phyloP scores from a whole-genome alignment of 2,113 vertebrate genomes.

The Junco hyemalis region DNA sequence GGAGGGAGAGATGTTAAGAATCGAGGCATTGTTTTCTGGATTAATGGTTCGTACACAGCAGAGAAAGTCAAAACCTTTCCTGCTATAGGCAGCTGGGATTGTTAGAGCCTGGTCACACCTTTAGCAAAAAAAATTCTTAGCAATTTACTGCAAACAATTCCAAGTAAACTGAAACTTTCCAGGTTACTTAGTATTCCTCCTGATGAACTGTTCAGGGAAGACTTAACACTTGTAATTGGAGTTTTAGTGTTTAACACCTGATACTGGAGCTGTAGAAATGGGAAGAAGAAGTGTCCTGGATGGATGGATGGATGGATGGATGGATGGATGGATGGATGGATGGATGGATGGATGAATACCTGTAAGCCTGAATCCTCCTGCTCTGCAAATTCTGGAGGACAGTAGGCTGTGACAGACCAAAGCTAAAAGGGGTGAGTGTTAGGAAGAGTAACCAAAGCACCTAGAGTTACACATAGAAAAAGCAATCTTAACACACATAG shows the following conservation, averaged over 20 bases:
- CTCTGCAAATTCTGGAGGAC: neutral
- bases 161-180: neutral
- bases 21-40: constrained; percentile 37
- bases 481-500: neutral
- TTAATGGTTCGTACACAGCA: constrained; percentile 14
- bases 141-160: constrained; percentile 20
- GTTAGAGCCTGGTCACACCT: constrained; percentile 2
- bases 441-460: neutral
- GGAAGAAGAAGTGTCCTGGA: neutral
- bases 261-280: neutral
- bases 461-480: neutral
- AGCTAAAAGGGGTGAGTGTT: neutral
- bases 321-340: neutral
- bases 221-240: neutral
- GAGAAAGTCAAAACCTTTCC: constrained; percentile 41
- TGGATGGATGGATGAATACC: neutral
- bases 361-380: neutral
- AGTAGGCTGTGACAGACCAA: neutral
- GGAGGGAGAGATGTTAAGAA: constrained; percentile 33
- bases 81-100: constrained; percentile 27
- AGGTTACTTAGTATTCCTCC: neutral
- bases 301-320: neutral
- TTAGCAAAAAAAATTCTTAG: neutral
- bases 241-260: neutral
- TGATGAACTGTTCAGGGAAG: neutral